phyloP scores from a whole-genome alignment of 2,113 vertebrate species.

The Dryoscopus gambensis region DNA sequence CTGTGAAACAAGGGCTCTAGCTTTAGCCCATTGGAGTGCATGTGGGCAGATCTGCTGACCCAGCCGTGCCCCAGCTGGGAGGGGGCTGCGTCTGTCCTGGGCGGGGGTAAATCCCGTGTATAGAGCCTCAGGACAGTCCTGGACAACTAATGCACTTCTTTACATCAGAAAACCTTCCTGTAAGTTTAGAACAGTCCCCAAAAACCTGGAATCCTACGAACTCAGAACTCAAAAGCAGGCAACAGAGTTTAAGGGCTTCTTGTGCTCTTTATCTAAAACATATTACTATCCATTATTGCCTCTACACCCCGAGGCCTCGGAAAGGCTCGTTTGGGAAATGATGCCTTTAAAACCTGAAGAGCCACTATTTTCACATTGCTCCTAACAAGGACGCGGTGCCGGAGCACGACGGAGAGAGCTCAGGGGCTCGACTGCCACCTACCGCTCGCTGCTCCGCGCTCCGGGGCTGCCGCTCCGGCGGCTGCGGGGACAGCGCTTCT shows the following conservation, averaged over 20 bases:
- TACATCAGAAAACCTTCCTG: background rate
- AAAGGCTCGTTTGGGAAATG: slow-evolving; percentile 50
- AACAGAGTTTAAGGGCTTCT: slow-evolving; percentile 3
- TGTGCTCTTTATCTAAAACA: background rate
- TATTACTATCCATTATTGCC: background rate
- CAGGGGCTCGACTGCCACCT: slow-evolving; percentile 79
- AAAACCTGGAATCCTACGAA: background rate
- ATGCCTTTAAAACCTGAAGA: slow-evolving; percentile 43
- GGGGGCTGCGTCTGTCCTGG: no score
- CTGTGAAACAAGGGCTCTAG: background rate
- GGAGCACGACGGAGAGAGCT: slow-evolving; percentile 35
- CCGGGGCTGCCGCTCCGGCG: background rate
- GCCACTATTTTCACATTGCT: background rate
- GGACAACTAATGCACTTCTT: background rate
- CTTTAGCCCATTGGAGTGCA: background rate
- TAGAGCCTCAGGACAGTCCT: background rate
- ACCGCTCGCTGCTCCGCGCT: slow-evolving; percentile 46
- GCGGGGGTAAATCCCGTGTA: background rate
- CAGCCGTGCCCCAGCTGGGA: background rate
- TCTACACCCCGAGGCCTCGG: background rate
- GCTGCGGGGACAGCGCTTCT: background rate
- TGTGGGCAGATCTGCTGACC: background rate
- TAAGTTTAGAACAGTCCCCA: background rate
- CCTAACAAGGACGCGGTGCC: background rate
- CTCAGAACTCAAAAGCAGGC: background rate